Base-by-base conservation (phyloP, 1,140 invertebrate genomes). In the Drosophila lini region DNA sequence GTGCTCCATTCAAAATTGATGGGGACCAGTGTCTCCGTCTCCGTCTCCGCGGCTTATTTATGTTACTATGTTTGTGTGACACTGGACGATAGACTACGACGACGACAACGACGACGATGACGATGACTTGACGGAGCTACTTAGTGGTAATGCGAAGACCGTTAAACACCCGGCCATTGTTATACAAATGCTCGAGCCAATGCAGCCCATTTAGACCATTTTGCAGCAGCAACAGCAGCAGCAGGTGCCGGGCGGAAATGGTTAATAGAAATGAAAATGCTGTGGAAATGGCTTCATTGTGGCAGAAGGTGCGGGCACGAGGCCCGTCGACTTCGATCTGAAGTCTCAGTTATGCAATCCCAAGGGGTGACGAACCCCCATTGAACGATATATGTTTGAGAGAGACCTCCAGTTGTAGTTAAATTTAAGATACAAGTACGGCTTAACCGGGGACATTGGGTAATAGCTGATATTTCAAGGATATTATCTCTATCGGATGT, bases 11-110 rank as follows among this genome's bases (percentile, higher is more conserved):
- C 59, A 41, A n/a, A 59, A 77, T 58, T 60, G 64, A 68, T 68
- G 50, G 47, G 22, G 28, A 31, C 25, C 58, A 74, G 78, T 70
- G 74, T 81, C 56, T 38, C 65, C 59, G 13, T 25, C 45, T 50
- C 31, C 15, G 47, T 34, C 45, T 34, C 50, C 13, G 34, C 34
- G 64, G 59, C 65, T 86, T 82, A 86, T 88, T 81, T 88, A 82
- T 86, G 82, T 81, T 82, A 82, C 79, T 73, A 34, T 86, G 81
- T 74, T 74, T 73, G 19, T 74, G 53, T 56, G 77, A 64, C 59
- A 42, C 50, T 42, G 52, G 56, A 2, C 25, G 25, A 13, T 57
- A 28, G 50, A n/a, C n/a, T n/a, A 42, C 58, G 32, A 19, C 36
- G 55, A 65, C 34, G n/a, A 62, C 53, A 31, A 53, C 59, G 44